Evolutionary conservation across 2,113 vertebrate genomes (phyloP).

Genomic region (Dinomys branickii): DNA sequence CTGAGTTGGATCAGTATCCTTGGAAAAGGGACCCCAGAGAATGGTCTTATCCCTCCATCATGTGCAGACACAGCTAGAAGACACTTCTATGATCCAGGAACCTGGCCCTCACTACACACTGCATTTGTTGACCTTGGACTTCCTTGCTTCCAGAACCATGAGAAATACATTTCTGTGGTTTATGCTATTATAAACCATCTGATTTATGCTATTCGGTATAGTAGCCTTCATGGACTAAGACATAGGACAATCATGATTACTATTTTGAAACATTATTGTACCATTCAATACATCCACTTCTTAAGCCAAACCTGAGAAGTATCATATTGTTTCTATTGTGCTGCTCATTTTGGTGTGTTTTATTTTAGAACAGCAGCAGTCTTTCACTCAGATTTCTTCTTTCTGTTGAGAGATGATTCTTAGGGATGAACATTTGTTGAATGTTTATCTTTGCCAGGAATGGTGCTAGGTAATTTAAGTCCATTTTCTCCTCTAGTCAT

Average conservation of each 20-base stretch:
- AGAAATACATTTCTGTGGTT: neutral
- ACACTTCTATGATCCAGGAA: neutral
- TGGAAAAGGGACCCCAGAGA: neutral
- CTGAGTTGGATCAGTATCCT: neutral
- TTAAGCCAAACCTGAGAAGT: neutral
- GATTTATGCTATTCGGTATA: neutral
- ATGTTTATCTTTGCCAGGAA: neutral
- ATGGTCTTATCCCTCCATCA: accelerated
- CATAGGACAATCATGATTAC: neutral
- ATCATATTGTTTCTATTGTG: neutral
- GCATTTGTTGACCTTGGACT: neutral
- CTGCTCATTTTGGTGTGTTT: neutral
- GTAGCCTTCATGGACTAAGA: neutral
- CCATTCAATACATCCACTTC: neutral
- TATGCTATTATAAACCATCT: neutral
- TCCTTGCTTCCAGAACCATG: neutral
- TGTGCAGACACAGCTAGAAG: neutral
- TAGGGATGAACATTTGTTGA: neutral
- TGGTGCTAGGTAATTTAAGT: neutral
- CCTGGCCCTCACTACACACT: neutral
- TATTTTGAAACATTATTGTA: neutral
- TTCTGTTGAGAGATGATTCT: neutral
- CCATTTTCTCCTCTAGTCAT: neutral
- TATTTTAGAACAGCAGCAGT: neutral
- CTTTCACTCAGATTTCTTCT: neutral